A percentile compares a stretch with the other conserved stretches of the same genome.
These are phyloP conservation scores for Hippocampus abdominalis DNA, from an alignment of 2,113 vertebrate genomes.

Conservation along the genomic window DNA sequence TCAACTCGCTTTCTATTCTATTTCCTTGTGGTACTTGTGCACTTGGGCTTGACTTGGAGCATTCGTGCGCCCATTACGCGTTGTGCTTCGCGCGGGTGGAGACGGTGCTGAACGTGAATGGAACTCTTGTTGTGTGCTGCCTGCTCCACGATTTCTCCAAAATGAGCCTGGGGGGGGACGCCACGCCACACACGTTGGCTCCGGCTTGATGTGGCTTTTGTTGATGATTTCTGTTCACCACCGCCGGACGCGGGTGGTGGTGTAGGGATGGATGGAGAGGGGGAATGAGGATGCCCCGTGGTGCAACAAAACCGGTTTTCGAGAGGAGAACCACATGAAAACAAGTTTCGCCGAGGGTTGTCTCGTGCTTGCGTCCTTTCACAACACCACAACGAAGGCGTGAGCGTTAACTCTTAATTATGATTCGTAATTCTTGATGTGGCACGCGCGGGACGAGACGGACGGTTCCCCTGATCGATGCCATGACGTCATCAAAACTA, in stretches of 20 bases:
- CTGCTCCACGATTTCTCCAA: no score
- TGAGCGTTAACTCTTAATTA: background rate
- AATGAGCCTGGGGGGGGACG: background rate
- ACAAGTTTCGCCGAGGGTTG: background rate
- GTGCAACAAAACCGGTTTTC: background rate
- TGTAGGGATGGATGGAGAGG: constrained; percentile 14
- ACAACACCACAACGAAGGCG: background rate
- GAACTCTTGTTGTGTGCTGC: constrained; percentile 18
- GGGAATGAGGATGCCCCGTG: background rate
- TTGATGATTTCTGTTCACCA: background rate
- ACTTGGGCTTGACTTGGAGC: background rate
- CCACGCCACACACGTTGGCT: background rate
- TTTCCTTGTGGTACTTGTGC: no score
- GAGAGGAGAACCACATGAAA: background rate
- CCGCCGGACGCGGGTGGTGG: background rate
- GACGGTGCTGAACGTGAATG: constrained; percentile 22
- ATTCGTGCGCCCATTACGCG: background rate
- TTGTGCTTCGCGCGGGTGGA: constrained; percentile 13
- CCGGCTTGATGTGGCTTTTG: background rate
- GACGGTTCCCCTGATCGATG: background rate
- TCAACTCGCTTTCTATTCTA: background rate
- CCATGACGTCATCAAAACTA: background rate
- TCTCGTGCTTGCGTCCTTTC: background rate
- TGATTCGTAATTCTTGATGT: background rate
- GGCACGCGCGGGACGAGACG: background rate